phyloP scores from a whole-genome alignment of 2,888 invertebrate genomes.

The Dynastes maya region DNA sequence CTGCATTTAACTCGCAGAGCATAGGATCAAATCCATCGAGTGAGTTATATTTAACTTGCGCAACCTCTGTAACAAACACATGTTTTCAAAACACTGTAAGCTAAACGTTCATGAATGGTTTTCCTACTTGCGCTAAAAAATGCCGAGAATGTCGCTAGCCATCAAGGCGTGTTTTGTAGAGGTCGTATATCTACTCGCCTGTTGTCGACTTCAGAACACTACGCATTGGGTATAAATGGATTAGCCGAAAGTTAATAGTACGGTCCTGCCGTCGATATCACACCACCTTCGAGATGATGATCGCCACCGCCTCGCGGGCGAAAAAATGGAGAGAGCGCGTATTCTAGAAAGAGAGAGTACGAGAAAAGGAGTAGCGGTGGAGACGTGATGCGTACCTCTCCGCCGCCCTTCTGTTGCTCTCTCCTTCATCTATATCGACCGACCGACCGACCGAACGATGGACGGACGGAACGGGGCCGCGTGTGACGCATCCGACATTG shows the following conservation, averaged over 20 bases:
- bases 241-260: background rate
- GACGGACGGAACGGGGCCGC: slow-evolving; percentile 48
- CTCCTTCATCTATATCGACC: slow-evolving; percentile 40
- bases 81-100: too few species aligned
- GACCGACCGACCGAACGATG: slow-evolving; percentile 18
- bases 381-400: slow-evolving; percentile 32
- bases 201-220: too few species aligned
- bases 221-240: too few species aligned
- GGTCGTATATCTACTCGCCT: too few species aligned
- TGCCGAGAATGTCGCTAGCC: too few species aligned
- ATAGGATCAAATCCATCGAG: too few species aligned
- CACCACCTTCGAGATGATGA: slow-evolving; percentile 24
- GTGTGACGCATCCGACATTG: slow-evolving; percentile 69
- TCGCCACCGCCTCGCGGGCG: slow-evolving; percentile 17
- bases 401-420: slow-evolving; percentile 12
- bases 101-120: too few species aligned
- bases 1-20: too few species aligned
- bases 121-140: too few species aligned
- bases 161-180: too few species aligned
- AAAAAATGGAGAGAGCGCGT: slow-evolving; percentile 18
- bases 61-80: too few species aligned
- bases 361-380: slow-evolving; percentile 20
- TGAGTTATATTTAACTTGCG: too few species aligned
- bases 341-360: background rate
- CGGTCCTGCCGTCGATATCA: slow-evolving; percentile 25